phyloP scores from a whole-genome alignment of 2,797 vertebrate genomes.

The Scolopax rusticola region DNA sequence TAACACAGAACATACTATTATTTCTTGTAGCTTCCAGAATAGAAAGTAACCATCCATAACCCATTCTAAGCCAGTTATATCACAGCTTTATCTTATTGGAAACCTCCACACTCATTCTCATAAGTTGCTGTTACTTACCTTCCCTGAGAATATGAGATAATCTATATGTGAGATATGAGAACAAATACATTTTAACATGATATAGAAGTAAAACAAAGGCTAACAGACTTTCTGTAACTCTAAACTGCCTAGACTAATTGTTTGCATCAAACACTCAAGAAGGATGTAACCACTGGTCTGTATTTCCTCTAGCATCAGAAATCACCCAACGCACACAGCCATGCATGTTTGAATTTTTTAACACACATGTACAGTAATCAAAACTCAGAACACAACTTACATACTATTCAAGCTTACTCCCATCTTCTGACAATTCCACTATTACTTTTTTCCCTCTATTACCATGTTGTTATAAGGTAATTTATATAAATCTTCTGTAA shows the following conservation, averaged over 20 bases:
- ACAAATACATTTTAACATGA: slow-evolving; percentile 23
- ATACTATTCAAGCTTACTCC: not conserved
- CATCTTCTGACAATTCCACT: slow-evolving; percentile 19
- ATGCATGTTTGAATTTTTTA: not conserved
- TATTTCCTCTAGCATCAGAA: not conserved
- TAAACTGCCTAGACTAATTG: not conserved
- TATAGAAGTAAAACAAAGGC: slow-evolving; percentile 28
- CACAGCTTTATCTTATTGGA: not conserved
- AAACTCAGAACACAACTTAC: not conserved
- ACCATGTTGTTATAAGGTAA: slow-evolving; percentile 9
- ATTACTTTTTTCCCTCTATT: slow-evolving; percentile 21
- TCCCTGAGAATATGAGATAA: not conserved
- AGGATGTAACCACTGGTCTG: not conserved
- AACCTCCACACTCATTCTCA: not conserved
- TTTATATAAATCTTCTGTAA: slow-evolving; percentile 37
- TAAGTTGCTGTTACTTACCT: not conserved
- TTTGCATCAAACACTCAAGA: not conserved
- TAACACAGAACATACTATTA: not conserved
- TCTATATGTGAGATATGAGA: not conserved
- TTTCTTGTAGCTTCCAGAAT: not conserved
- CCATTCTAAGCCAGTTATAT: not conserved
- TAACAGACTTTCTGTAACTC: slow-evolving; percentile 1
- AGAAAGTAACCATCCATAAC: not conserved
- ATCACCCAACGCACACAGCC: not conserved
- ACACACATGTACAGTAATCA: not conserved